A percentile compares a stretch with the other conserved stretches of the same genome.
Evolutionary conservation across 2,797 vertebrate genomes (phyloP).

Genomic region (Bufotes viridis): DNA sequence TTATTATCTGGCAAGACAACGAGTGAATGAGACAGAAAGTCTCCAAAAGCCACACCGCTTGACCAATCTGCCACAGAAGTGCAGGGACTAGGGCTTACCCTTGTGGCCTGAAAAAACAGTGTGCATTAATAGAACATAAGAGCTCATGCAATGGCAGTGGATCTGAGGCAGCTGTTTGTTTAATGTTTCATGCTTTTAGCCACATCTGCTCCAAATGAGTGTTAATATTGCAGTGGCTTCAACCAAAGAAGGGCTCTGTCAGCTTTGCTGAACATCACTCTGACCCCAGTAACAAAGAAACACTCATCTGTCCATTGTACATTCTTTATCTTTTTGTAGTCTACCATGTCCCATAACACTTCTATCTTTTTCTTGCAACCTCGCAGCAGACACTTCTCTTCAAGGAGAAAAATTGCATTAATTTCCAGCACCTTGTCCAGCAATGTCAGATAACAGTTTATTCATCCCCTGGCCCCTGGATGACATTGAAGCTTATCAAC

Average conservation of each 20-base stretch:
- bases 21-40: background rate
- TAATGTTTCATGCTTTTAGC: slow-evolving; percentile 98
- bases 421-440: slow-evolving; percentile 81
- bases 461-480: slow-evolving; percentile 80
- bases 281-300: slow-evolving; percentile 80
- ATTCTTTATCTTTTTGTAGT: slow-evolving; percentile 60
- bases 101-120: slow-evolving; percentile 64
- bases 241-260: slow-evolving; percentile 86
- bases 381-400: slow-evolving; percentile 69
- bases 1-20: background rate
- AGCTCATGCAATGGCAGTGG: slow-evolving; percentile 82
- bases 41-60: slow-evolving; percentile 36
- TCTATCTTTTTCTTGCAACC: slow-evolving; percentile 39
- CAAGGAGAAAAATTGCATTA: slow-evolving; percentile 83
- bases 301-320: slow-evolving; percentile 67
- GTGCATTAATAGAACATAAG: slow-evolving; percentile 81
- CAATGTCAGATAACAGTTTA: slow-evolving; percentile 86
- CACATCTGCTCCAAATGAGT: slow-evolving; percentile 97
- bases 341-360: slow-evolving; percentile 62
- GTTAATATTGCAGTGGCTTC: slow-evolving; percentile 94
- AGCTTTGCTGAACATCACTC: slow-evolving; percentile 90
- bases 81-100: slow-evolving; percentile 68
- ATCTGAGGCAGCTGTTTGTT: slow-evolving; percentile 98
- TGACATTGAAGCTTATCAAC: slow-evolving; percentile 94
- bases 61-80: slow-evolving; percentile 67